These are phyloP conservation scores for Tetragonisca angustula DNA, from an alignment of 2,888 invertebrate genomes.

Conservation along the genomic window DNA sequence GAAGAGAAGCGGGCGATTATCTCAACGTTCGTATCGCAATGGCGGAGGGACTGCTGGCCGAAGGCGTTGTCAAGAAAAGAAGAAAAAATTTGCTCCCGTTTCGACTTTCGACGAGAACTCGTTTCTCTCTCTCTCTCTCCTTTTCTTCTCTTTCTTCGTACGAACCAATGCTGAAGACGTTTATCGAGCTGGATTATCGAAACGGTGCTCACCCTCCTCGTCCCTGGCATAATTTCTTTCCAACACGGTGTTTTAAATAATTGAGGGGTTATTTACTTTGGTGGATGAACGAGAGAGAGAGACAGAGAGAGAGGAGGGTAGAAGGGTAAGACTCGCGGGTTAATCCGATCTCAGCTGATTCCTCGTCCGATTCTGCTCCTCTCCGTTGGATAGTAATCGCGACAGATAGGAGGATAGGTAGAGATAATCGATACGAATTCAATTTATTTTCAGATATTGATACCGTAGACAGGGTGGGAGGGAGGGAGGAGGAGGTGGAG, in stretches of 20 bases:
- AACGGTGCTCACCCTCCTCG: not conserved
- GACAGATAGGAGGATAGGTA: not conserved
- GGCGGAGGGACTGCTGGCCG: slow-evolving; percentile 6
- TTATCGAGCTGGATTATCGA: not conserved
- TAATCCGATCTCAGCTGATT: slow-evolving; percentile 10
- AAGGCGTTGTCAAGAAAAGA: slow-evolving; percentile 37
- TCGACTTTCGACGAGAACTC: slow-evolving; percentile 19
- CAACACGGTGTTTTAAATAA: not conserved
- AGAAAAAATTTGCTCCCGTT: slow-evolving; percentile 49
- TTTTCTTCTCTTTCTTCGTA: too few relatives aligned
- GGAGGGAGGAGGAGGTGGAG: not conserved
- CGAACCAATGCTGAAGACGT: not conserved
- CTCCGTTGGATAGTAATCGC: not conserved
- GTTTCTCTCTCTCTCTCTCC: too few relatives aligned
- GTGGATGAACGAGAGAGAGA: not conserved
- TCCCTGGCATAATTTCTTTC: not conserved
- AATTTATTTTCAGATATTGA: slow-evolving; percentile 15
- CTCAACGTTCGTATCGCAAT: slow-evolving; percentile 66
- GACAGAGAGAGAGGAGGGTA: not conserved
- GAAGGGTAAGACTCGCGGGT: not conserved
- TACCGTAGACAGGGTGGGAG: not conserved
- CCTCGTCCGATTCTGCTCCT: not conserved
- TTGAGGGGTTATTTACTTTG: slow-evolving; percentile 8
- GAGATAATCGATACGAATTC: slow-evolving; percentile 18
- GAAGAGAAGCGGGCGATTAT: slow-evolving; percentile 60